phyloP scores from a whole-genome alignment of 1,140 invertebrate species.

The Pseudomyrmex concolor region DNA sequence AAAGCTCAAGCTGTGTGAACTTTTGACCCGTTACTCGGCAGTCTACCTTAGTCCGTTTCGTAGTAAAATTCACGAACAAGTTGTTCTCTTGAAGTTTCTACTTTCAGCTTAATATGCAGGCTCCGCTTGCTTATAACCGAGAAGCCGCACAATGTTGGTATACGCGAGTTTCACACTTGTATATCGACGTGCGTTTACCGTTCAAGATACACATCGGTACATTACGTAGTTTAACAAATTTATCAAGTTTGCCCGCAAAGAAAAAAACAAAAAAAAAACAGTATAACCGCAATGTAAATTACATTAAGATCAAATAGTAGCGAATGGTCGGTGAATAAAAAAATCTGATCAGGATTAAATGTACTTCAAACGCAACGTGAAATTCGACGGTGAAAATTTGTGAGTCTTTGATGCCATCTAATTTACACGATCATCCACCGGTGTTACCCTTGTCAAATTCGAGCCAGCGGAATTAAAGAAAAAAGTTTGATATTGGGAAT shows the following conservation, averaged over 20 bases:
- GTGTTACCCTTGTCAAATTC: conserved; percentile 15
- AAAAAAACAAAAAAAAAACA: background rate
- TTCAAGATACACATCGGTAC: background rate
- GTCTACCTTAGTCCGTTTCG: conserved; percentile 54
- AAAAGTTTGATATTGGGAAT: conserved; percentile 21
- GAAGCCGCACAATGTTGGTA: conserved; percentile 27
- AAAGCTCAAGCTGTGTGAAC: conserved; percentile 62
- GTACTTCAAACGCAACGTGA: background rate
- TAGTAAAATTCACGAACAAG: conserved; percentile 31
- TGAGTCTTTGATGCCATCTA: conserved; percentile 11
- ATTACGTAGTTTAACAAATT: conserved; percentile 26
- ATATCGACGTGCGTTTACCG: background rate
- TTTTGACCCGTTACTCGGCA: conserved; percentile 46
- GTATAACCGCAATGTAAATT: background rate
- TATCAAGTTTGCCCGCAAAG: background rate
- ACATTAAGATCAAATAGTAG: background rate
- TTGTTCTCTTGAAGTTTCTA: conserved; percentile 53
- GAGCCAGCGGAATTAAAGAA: conserved; percentile 5
- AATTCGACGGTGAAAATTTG: conserved; percentile 22
- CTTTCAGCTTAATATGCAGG: conserved; percentile 58
- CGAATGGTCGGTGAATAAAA: background rate
- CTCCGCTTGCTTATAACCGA: conserved; percentile 48
- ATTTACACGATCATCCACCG: conserved; percentile 39
- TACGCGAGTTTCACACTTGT: conserved; percentile 29
- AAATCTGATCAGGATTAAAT: background rate